Percentiles rank a stretch among this genome's conserved stretches.
These are phyloP conservation scores for Drosophila testacea DNA, from an alignment of 2,888 invertebrate genomes.

Conservation along the genomic window DNA sequence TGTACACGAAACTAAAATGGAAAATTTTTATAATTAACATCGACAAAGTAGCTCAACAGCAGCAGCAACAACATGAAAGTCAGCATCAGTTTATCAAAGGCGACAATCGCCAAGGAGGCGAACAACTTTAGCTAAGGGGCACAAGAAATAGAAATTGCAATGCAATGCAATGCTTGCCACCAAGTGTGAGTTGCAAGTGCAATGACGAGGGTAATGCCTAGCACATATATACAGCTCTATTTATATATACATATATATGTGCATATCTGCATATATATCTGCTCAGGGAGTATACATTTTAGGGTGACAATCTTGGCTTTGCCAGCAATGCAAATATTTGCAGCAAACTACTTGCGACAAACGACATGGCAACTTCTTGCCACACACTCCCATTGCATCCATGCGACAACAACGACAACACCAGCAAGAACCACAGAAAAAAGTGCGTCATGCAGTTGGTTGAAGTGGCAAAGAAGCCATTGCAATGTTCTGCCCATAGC, in stretches of 20 bases:
- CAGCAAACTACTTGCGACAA: slow-evolving; percentile 64
- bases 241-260: slow-evolving; percentile 27
- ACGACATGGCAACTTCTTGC: slow-evolving; percentile 12
- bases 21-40: slow-evolving; percentile 77
- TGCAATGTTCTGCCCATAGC: slow-evolving; percentile 55
- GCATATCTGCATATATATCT: slow-evolving; percentile 12
- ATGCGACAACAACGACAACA: neutral
- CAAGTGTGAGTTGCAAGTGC: slow-evolving; percentile 41
- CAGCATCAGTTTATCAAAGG: slow-evolving; percentile 76
- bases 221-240: slow-evolving; percentile 20
- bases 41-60: slow-evolving; percentile 74
- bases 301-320: slow-evolving; percentile 59
- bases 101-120: slow-evolving; percentile 59
- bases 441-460: slow-evolving; percentile 67
- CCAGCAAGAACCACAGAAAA: neutral
- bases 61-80: slow-evolving; percentile 17
- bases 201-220: slow-evolving; percentile 46
- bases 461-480: slow-evolving; percentile 48
- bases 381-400: neutral
- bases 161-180: slow-evolving; percentile 32
- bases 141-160: slow-evolving; percentile 57
- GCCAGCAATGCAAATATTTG: slow-evolving; percentile 75
- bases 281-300: slow-evolving; percentile 13
- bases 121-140: slow-evolving; percentile 37
- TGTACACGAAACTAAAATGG: slow-evolving; percentile 44